Conservation (phyloP, 2,797 vertebrate genomes). For the Kryptolebias ocellatus region DNA sequence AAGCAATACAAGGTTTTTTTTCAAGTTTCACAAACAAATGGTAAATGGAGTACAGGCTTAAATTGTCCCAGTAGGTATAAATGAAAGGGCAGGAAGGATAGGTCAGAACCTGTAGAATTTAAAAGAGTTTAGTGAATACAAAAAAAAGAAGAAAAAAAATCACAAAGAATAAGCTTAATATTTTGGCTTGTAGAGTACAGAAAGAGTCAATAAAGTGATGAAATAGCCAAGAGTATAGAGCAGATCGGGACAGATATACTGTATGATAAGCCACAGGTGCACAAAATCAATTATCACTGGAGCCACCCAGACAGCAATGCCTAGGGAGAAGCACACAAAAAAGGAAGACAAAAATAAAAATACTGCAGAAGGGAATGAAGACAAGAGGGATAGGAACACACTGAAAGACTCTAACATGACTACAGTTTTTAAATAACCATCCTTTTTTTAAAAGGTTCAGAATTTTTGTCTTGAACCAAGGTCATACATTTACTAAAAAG, state of each 20-base stretch:
- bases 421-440: constrained; percentile 39
- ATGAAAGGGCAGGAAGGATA: too few relatives aligned
- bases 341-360: constrained; percentile 1
- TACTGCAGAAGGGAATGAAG: constrained; percentile 24
- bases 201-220: neutral
- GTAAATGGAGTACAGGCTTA: too few relatives aligned
- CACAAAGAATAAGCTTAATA: neutral
- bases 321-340: neutral
- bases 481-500: constrained; percentile 51
- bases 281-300: constrained; percentile 3
- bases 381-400: constrained; percentile 2
- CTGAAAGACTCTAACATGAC: constrained; percentile 9
- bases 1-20: too few relatives aligned
- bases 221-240: neutral
- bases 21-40: too few relatives aligned
- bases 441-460: constrained; percentile 10
- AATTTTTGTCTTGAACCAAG: constrained; percentile 37
- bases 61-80: too few relatives aligned
- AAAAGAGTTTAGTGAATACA: neutral
- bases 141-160: neutral
- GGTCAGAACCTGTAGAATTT: neutral
- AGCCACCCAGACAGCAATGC: neutral
- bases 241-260: neutral
- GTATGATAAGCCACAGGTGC: neutral
- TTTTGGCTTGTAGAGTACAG: neutral